Evolutionary conservation across 2,888 invertebrate genomes (phyloP), one percentile per base, ranked within the genome.

Genomic region (Hirtodrosophila cameraria): DNA sequence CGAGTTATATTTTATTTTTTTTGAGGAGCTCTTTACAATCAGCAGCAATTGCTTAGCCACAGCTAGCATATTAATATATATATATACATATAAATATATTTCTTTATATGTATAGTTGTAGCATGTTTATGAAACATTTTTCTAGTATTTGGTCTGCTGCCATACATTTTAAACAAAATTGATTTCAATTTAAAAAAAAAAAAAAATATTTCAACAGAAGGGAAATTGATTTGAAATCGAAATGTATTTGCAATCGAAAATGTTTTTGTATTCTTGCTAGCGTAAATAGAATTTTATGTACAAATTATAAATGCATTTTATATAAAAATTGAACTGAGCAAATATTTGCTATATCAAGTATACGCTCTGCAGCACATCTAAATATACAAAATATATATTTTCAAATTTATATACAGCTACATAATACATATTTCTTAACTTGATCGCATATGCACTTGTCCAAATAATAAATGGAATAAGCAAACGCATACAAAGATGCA

Each of bases 401-500:
- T 25, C 1, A 16, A 33, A 35, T 18, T 13, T 31, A 38, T 20
- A 35, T 23, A 12, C n/a, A 49, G 15, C 13, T 38, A 59, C 20
- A 33, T 46, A 42, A 31, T 46, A 31, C 13, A 30, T 41, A 20
- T 43, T 41, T 16, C 23, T 18, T n/a, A 46, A 28, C 23, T 50
- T 27, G 33, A 55, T 49, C 53, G 48, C 35, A 59, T 62, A 65
- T 83, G 80, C 83, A 83, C 73, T 86, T 87, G 87, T 76, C 84
- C 74, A 83, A 83, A 83, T 74, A 83, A 60, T 60, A 71, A 73
- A 64, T 63, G 63, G 35, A 59, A 54, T 57, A 52, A 61, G 58
- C 58, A 55, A n/a, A 33, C 65, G 61, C 76, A 75, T 50, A 52
- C 55, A 69, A 59, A 73, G 48, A 69, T 68, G 61, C 50, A 74